Conservation (phyloP, 2,888 invertebrate genomes). For the Scrobipalpa costella region DNA sequence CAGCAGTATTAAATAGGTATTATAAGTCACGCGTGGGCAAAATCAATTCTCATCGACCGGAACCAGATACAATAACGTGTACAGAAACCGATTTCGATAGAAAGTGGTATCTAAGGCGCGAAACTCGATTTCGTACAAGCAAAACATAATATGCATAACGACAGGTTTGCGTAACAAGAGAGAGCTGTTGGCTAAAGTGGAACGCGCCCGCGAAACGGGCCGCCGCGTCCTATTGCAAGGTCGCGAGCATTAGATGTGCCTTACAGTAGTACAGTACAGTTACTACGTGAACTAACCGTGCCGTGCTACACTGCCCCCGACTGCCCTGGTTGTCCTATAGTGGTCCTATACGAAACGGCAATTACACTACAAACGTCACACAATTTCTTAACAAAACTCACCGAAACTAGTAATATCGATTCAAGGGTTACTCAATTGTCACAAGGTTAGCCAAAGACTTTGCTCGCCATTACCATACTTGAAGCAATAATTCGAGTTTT, state of each 20-base stretch:
- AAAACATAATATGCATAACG: conserved; percentile 78
- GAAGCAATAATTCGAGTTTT: not conserved
- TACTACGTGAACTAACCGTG: too few species aligned
- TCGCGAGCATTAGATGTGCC: conserved; percentile 40
- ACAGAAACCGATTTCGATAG: conserved; percentile 55
- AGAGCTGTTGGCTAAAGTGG: conserved; percentile 72
- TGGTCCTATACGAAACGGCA: not conserved
- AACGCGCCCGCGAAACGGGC: conserved; percentile 73
- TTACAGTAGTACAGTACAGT: too few species aligned
- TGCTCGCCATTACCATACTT: not conserved
- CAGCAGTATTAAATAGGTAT: conserved; percentile 10
- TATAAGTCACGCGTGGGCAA: conserved; percentile 1
- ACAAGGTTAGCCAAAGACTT: not conserved
- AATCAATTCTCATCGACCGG: conserved; percentile 15
- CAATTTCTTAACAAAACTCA: not conserved
- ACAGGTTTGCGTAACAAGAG: conserved; percentile 79
- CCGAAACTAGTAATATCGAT: not conserved
- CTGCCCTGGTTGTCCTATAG: too few species aligned
- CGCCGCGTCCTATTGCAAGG: conserved; percentile 64
- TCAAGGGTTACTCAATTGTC: conserved; percentile 3
- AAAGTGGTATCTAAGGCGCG: conserved; percentile 64
- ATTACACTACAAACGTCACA: not conserved
- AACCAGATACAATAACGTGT: not conserved
- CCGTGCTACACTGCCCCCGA: too few species aligned
- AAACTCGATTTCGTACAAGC: conserved; percentile 66